phyloP scores from a whole-genome alignment of 2,113 vertebrate genomes.

The Platysternon megacephalum region DNA sequence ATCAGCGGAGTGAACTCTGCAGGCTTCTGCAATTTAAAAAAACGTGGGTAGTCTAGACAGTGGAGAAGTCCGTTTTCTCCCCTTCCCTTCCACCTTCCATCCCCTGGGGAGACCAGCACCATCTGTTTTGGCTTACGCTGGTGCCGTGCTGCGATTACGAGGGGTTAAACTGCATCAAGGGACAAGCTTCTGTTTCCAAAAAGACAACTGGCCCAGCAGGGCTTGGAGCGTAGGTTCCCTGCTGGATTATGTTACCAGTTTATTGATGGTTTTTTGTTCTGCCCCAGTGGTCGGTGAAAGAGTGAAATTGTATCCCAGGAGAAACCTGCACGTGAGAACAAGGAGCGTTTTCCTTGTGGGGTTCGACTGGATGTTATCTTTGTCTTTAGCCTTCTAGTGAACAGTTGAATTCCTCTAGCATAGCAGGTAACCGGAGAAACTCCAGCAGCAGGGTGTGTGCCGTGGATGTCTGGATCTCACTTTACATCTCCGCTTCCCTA shows the following conservation, averaged over 20 bases:
- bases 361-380: not conserved
- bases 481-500: conserved; percentile 8
- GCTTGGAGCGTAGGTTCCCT: not conserved
- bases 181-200: not conserved
- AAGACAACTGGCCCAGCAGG: not conserved
- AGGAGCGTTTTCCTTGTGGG: not conserved
- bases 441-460: not conserved
- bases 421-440: not conserved
- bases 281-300: not conserved
- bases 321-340: not conserved
- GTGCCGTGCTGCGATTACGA: not conserved
- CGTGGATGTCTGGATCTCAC: rapidly evolving
- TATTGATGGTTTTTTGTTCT: not conserved
- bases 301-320: not conserved
- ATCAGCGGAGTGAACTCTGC: not conserved
- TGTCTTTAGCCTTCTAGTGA: not conserved
- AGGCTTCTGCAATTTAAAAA: too few relatives aligned
- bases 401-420: not conserved
- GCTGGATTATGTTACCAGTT: not conserved
- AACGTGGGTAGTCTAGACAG: not conserved
- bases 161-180: not conserved
- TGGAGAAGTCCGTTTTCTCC: not conserved
- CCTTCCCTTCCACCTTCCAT: not conserved
- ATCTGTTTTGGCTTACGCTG: not conserved
- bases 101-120: not conserved